Conservation (phyloP, 2,888 invertebrate species). For the Drosophila paucipuncta region DNA sequence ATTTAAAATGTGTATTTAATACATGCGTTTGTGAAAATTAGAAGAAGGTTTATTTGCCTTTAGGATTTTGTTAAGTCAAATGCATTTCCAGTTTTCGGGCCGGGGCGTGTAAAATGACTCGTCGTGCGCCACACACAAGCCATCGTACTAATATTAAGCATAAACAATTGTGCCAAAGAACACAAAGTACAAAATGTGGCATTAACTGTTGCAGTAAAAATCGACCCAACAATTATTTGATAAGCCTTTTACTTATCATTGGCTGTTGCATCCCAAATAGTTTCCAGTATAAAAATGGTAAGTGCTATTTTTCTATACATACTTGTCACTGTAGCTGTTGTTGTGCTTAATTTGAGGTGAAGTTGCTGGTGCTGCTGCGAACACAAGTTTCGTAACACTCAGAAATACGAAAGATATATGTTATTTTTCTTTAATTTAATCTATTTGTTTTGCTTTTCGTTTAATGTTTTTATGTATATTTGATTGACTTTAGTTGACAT, state of each 20-base stretch:
- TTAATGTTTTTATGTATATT: background rate
- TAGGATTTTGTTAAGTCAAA: constrained; percentile 47
- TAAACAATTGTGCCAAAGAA: constrained; percentile 60
- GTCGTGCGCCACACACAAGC: constrained; percentile 59
- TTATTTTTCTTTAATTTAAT: background rate
- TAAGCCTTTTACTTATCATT: constrained; percentile 56
- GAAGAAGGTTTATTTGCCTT: constrained; percentile 1
- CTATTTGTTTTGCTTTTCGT: constrained; percentile 6
- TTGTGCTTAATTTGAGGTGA: constrained; percentile 42
- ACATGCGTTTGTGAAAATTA: background rate
- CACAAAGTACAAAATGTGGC: constrained; percentile 36
- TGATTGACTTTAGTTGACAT: background rate
- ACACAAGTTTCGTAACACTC: constrained; percentile 56
- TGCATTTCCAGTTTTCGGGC: constrained; percentile 47
- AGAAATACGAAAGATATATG: constrained; percentile 1
- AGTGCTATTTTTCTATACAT: constrained; percentile 28
- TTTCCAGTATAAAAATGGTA: constrained; percentile 72
- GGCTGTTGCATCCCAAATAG: constrained; percentile 57
- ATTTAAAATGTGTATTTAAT: background rate
- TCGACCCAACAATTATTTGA: constrained; percentile 29
- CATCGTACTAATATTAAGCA: constrained; percentile 52
- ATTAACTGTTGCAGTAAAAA: constrained; percentile 10
- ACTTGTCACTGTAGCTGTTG: constrained; percentile 1
- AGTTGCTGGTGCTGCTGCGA: constrained; percentile 5
- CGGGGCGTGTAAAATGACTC: constrained; percentile 65